Conservation (phyloP, 2,888 invertebrate species). For the Orthonevra nobilis region DNA sequence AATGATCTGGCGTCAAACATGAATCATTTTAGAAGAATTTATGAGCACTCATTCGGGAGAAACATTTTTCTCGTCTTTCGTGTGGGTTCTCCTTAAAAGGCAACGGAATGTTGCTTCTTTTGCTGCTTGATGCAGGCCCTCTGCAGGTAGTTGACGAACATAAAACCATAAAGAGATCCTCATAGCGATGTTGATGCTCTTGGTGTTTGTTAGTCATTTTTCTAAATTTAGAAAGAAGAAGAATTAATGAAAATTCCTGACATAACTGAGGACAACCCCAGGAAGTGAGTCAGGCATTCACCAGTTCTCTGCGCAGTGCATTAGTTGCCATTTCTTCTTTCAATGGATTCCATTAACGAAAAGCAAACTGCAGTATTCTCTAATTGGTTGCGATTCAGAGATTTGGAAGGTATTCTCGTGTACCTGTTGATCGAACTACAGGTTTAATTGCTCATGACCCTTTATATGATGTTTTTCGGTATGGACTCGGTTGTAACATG, state of each 20-base stretch:
- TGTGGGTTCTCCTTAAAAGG: slow-evolving; percentile 41
- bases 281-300: slow-evolving; percentile 52
- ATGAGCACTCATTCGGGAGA: slow-evolving; percentile 38
- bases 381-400: no score
- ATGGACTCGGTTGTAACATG: not conserved
- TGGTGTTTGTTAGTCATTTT: slow-evolving; percentile 46
- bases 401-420: not conserved
- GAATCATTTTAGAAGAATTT: slow-evolving; percentile 57
- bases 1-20: slow-evolving; percentile 21
- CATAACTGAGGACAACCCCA: slow-evolving; percentile 50
- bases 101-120: slow-evolving; percentile 29
- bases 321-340: slow-evolving; percentile 18
- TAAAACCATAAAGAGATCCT: slow-evolving; percentile 25
- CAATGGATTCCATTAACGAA: no score
- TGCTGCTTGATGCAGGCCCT: not conserved
- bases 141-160: slow-evolving; percentile 44
- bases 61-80: slow-evolving; percentile 10
- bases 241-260: slow-evolving; percentile 51
- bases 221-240: slow-evolving; percentile 40
- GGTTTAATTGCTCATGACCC: not conserved
- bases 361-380: no score
- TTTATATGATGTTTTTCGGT: not conserved
- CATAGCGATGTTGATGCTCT: slow-evolving; percentile 7
- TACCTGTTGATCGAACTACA: slow-evolving; percentile 15
- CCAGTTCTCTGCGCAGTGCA: not conserved